Evolutionary conservation across 2,797 vertebrate species (phyloP), one percentile per base, ranked within the genome.

Genomic region (Synanceia verrucosa): DNA sequence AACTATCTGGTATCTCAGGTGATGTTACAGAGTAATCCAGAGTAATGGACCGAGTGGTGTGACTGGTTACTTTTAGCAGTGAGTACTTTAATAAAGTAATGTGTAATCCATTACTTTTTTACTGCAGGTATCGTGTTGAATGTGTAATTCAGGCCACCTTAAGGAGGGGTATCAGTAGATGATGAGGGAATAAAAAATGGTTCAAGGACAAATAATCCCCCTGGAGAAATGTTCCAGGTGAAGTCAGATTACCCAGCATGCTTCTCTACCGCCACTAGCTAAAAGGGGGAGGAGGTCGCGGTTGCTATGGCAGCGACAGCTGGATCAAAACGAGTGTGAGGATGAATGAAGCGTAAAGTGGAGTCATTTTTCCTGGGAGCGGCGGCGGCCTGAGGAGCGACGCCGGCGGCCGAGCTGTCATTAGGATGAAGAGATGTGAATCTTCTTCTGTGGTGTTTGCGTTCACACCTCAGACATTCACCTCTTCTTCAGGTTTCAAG

Each of bases 211-310:
- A 75, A 73, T 52, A 63, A 46, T 73, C 77, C 76, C 64, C 8
- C 39, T 46, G 70, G 79, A 81, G 67, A 76, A 78, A 66, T 70
- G 53, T 72, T 81, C 39, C 87, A 91, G 86, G 87, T 90, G 85
- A 89, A 82, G 77, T 82, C 79, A 81, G 69, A 91, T 85, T 91
- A 89, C 91, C 87, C 91, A 90, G 84, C 83, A 89, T 89, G 83
- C 91, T 46, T 65, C 67, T 67, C 73, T 75, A 43, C 7, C 3
- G 4, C 50, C 53, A 39, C 59, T 46, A 64, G 72, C 50, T 33
- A 10, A 48, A 43, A 39, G 64, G 43, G 36, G 29, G 24, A 26
- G 65, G 46, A 46, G 60, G 53, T 11, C 24, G 41, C 26, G 57
- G 86, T 90, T 90, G 86, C 89, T 31, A 91, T 88, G 82, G 90